A percentile compares a stretch with the other conserved stretches of the same genome.
These are phyloP conservation scores for Wasmannia auropunctata DNA, from an alignment of 1,140 invertebrate genomes.

Conservation along the genomic window DNA sequence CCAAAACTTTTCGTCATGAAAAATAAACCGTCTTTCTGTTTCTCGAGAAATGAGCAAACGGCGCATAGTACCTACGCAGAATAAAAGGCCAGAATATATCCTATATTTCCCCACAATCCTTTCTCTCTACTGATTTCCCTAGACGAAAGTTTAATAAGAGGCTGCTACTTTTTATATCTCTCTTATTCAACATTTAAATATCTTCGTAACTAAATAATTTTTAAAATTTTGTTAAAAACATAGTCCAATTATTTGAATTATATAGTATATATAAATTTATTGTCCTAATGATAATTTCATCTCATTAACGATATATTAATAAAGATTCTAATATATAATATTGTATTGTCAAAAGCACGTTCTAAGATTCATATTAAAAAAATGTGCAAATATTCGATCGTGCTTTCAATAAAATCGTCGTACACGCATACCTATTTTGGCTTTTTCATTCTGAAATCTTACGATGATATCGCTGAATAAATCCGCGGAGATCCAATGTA, in stretches of 20 bases:
- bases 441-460: not conserved
- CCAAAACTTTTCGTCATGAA: not conserved
- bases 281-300: not conserved
- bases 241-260: not conserved
- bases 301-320: not conserved
- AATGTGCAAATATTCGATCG: not conserved
- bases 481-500: not conserved
- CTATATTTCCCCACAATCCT: not conserved
- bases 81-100: not conserved
- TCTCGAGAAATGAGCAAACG: not conserved
- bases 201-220: not conserved
- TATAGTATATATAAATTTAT: not conserved
- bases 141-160: not conserved
- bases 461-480: slow-evolving; percentile 11
- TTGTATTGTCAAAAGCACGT: not conserved
- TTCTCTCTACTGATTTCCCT: not conserved
- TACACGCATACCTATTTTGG: not conserved
- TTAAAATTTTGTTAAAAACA: not conserved
- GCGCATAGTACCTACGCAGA: not conserved
- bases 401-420: not conserved
- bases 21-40: slow-evolving; percentile 15
- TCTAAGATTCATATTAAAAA: not conserved
- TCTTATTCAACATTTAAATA: slow-evolving; percentile 1
- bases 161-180: not conserved
- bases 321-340: slow-evolving; percentile 4